These are phyloP conservation scores for Cephalopholis sonnerati DNA, from an alignment of 2,113 vertebrate genomes.

Conservation along the genomic window DNA sequence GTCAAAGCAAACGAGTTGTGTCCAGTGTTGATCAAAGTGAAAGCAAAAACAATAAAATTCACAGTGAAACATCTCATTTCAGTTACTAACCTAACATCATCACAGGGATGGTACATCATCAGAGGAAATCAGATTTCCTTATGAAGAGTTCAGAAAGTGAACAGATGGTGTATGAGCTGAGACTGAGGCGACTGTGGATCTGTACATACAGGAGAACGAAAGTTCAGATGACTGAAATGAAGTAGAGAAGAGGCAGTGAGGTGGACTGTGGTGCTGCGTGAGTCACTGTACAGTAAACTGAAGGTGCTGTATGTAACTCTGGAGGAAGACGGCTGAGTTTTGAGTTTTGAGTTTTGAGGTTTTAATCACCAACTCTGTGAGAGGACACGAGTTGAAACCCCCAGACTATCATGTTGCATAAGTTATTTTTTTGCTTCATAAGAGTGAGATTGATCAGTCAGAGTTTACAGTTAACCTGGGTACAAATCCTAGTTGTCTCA, in stretches of 20 bases:
- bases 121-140: constrained; percentile 12
- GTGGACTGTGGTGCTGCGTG: constrained; percentile 1
- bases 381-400: no score
- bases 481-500: no score
- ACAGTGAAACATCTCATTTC: constrained; percentile 69
- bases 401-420: no score
- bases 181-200: constrained; percentile 12
- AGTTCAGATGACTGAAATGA: constrained; percentile 3
- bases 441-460: no score
- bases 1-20: constrained; percentile 11
- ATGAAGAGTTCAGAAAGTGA: constrained; percentile 14
- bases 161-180: constrained; percentile 16
- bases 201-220: constrained; percentile 16
- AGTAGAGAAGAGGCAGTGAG: constrained; percentile 2
- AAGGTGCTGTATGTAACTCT: not conserved
- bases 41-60: constrained; percentile 45
- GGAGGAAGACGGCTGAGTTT: no score
- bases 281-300: constrained; percentile 16
- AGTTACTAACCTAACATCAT: constrained; percentile 44
- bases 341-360: no score
- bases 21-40: not conserved
- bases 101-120: constrained; percentile 14
- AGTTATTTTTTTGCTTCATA: no score
- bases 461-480: no score
- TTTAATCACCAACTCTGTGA: no score